Conservation (phyloP, 2,888 invertebrate genomes). For the Epinotia demarniana region DNA sequence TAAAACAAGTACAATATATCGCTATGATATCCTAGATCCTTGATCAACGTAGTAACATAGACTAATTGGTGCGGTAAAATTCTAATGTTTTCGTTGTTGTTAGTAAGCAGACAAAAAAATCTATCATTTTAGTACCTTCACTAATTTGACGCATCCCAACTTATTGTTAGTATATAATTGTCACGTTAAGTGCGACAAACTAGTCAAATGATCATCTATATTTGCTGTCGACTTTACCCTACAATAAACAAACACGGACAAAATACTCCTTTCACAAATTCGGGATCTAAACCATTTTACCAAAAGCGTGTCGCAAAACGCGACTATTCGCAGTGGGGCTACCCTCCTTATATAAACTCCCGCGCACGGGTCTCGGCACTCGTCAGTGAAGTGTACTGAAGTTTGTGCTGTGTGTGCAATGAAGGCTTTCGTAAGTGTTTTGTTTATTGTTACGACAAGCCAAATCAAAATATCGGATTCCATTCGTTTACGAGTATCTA, state of each 20-base stretch:
- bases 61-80: too few relatives aligned
- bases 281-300: conserved; percentile 35
- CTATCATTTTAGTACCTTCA: too few relatives aligned
- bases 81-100: too few relatives aligned
- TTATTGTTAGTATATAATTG: too few relatives aligned
- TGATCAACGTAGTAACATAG: too few relatives aligned
- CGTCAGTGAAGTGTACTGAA: conserved; percentile 26
- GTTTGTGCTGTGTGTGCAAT: conserved; percentile 54
- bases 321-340: conserved; percentile 54
- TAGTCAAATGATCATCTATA: too few relatives aligned
- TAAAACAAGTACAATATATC: too few relatives aligned
- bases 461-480: background rate
- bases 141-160: too few relatives aligned
- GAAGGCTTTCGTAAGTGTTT: conserved; percentile 76
- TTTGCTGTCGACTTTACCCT: too few relatives aligned
- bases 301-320: conserved; percentile 25
- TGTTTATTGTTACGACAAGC: conserved; percentile 26
- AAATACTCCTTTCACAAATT: conserved; percentile 16
- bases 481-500: background rate
- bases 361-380: conserved; percentile 37
- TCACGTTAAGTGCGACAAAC: too few relatives aligned
- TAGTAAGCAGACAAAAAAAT: too few relatives aligned
- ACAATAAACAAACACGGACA: background rate
- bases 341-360: conserved; percentile 69
- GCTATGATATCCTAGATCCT: too few relatives aligned